These are phyloP conservation scores for Euborellia annulipes DNA, from an alignment of 1,140 invertebrate genomes.

Conservation along the genomic window DNA sequence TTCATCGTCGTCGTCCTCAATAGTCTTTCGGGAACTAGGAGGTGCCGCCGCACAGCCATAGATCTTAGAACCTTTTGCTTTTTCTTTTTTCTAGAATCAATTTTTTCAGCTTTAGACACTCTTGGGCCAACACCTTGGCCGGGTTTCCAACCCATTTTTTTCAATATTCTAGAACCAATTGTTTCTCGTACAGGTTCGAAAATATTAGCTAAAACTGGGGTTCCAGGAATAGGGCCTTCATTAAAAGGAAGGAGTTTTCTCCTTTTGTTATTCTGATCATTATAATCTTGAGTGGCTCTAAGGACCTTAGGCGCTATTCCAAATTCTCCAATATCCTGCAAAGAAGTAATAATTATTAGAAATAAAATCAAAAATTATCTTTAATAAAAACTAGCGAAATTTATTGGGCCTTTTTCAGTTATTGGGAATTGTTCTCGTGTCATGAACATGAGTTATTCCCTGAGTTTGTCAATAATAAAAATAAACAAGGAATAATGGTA, in stretches of 20 bases:
- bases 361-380: neutral
- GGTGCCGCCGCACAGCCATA: neutral
- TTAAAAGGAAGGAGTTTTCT: slow-evolving; percentile 26
- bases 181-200: slow-evolving; percentile 70
- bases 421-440: too few relatives aligned
- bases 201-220: slow-evolving; percentile 59
- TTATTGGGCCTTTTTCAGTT: too few relatives aligned
- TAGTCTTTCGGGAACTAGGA: neutral
- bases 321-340: slow-evolving; percentile 74
- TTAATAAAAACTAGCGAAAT: too few relatives aligned
- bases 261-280: slow-evolving; percentile 22
- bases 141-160: slow-evolving; percentile 77
- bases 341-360: slow-evolving; percentile 9
- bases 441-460: too few relatives aligned
- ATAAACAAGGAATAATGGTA: too few relatives aligned
- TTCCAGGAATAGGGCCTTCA: slow-evolving; percentile 60
- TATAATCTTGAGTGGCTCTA: slow-evolving; percentile 60
- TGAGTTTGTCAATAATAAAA: too few relatives aligned
- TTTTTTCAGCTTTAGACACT: slow-evolving; percentile 41
- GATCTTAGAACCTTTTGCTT: slow-evolving; percentile 28
- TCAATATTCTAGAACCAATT: slow-evolving; percentile 70
- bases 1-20: slow-evolving; percentile 17
- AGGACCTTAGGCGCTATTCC: slow-evolving; percentile 85
- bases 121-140: slow-evolving; percentile 80
- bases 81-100: slow-evolving; percentile 21